Evolutionary conservation across 1,140 invertebrate genomes (phyloP).

Genomic region (Chelonus insularis): DNA sequence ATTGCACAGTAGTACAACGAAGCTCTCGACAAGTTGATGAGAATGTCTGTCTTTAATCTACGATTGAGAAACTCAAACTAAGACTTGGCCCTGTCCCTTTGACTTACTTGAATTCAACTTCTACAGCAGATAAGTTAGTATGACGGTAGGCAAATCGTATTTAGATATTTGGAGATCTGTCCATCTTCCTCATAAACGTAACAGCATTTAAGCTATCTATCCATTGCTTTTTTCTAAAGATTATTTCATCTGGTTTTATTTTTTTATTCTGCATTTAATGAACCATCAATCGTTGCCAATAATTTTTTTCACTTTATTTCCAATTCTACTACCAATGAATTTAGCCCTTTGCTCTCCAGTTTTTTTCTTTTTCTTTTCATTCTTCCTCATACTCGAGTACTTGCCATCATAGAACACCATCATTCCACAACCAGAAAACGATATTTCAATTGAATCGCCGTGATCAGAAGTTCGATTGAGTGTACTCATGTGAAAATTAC

Average conservation of each 20-base stretch:
- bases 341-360: neutral
- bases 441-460: neutral
- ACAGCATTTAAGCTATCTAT: neutral
- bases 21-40: no score
- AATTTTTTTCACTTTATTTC: neutral
- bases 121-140: neutral
- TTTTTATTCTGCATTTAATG: neutral
- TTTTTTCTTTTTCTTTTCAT: neutral
- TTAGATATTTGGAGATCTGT: neutral
- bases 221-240: neutral
- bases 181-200: neutral
- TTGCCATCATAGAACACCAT: neutral
- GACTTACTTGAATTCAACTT: neutral
- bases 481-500: neutral
- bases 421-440: neutral
- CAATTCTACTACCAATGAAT: neutral
- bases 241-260: neutral
- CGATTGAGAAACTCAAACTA: constrained; percentile 7
- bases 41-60: neutral
- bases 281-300: neutral
- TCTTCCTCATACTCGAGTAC: neutral
- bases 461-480: neutral
- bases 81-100: neutral
- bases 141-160: neutral
- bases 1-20: no score